Percentiles rank a stretch among this genome's conserved stretches.
phyloP scores from a whole-genome alignment of 2,113 vertebrate species.

The Apus apus region DNA sequence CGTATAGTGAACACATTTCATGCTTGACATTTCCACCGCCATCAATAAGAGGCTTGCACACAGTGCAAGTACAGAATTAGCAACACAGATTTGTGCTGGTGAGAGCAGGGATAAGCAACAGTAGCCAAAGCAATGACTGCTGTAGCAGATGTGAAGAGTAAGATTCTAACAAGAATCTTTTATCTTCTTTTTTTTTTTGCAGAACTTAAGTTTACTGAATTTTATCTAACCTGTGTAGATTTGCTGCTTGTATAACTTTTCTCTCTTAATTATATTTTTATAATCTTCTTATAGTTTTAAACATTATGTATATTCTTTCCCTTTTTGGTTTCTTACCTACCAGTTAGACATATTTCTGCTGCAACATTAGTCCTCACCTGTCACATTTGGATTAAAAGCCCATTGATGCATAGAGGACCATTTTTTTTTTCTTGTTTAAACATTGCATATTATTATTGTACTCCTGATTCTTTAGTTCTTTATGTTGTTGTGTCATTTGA shows the following conservation, averaged over 20 bases:
- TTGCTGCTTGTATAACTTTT: background rate
- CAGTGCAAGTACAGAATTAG: background rate
- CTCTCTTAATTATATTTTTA: background rate
- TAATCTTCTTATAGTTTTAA: background rate
- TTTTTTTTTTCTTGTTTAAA: background rate
- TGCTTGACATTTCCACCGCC: conserved; percentile 50
- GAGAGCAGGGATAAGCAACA: background rate
- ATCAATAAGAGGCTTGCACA: background rate
- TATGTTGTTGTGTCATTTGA: background rate
- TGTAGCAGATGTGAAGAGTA: background rate
- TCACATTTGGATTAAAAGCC: background rate
- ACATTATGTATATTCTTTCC: background rate
- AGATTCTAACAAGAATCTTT: background rate
- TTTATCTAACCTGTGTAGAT: background rate
- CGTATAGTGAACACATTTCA: conserved; percentile 11
- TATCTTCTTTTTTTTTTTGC: background rate
- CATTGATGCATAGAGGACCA: background rate
- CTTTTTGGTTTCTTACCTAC: background rate
- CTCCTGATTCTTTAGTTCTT: background rate
- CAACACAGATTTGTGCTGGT: background rate
- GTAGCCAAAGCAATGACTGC: background rate
- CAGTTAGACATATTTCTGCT: background rate
- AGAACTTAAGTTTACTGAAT: background rate
- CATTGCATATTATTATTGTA: background rate
- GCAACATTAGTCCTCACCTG: background rate